These are phyloP conservation scores for Syngnathus acus DNA, from an alignment of 2,797 vertebrate genomes.

Conservation along the genomic window DNA sequence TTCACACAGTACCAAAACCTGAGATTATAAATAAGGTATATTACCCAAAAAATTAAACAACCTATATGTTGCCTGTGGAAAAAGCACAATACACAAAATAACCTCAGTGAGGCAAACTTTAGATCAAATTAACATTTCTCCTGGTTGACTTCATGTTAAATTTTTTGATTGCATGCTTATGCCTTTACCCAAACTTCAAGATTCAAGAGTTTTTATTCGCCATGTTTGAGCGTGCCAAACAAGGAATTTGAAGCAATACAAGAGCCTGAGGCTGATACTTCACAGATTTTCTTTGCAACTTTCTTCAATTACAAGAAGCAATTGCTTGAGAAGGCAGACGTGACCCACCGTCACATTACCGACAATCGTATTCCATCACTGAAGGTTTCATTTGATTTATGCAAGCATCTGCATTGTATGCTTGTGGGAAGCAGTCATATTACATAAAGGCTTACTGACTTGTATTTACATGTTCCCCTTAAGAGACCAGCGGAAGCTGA, in stretches of 20 bases:
- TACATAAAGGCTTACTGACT: background rate
- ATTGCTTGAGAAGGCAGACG: background rate
- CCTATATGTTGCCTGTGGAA: background rate
- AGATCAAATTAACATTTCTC: background rate
- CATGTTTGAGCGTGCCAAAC: no score
- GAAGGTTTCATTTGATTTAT: background rate
- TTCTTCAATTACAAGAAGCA: background rate
- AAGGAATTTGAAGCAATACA: no score
- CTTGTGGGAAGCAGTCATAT: background rate
- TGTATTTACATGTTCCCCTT: background rate
- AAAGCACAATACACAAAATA: background rate
- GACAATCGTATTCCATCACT: background rate
- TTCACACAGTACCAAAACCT: no score
- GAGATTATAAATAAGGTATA: no score
- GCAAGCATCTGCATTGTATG: background rate
- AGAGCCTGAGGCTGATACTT: background rate
- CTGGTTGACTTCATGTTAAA: background rate
- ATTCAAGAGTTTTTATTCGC: no score
- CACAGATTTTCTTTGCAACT: background rate
- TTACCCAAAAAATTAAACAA: no score
- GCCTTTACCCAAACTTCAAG: background rate
- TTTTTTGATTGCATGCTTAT: background rate
- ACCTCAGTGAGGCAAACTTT: background rate
- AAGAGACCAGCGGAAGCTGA: background rate
- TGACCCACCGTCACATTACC: background rate